These are phyloP conservation scores for Lottia scabra DNA, from an alignment of 2,888 invertebrate species.

Conservation along the genomic window DNA sequence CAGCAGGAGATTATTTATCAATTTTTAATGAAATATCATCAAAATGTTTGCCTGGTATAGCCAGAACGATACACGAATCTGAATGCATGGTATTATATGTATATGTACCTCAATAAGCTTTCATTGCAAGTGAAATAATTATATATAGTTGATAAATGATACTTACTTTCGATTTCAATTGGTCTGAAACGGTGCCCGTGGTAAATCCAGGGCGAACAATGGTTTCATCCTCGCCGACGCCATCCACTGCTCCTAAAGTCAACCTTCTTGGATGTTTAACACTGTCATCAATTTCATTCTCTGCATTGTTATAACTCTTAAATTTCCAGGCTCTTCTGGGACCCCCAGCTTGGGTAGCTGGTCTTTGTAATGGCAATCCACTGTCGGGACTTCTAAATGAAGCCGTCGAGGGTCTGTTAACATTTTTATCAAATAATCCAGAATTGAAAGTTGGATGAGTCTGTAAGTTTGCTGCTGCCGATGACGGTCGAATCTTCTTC, in stretches of 20 bases:
- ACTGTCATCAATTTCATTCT: conserved; percentile 39
- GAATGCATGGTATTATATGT: too few species aligned
- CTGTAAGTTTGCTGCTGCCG: conserved; percentile 65
- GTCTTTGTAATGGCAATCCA: conserved; percentile 37
- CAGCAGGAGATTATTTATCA: too few species aligned
- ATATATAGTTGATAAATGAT: too few species aligned
- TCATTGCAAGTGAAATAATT: too few species aligned
- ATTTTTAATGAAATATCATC: too few species aligned
- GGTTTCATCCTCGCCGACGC: conserved; percentile 48
- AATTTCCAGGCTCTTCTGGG: conserved; percentile 35
- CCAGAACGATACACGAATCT: too few species aligned
- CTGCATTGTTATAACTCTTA: conserved; percentile 32
- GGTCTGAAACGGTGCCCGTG: conserved; percentile 39
- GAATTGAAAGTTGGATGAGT: conserved; percentile 60
- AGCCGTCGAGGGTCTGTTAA: conserved; percentile 54
- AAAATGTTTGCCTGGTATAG: too few species aligned
- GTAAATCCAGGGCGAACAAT: conserved; percentile 44
- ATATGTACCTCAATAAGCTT: too few species aligned
- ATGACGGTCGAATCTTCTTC: conserved; percentile 61
- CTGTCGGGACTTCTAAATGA: conserved; percentile 32
- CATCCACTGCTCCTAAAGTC: conserved; percentile 60
- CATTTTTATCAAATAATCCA: conserved; percentile 55
- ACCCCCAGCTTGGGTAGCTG: conserved; percentile 59
- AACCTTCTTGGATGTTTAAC: conserved; percentile 52
- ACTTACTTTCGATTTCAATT: conserved; percentile 56